Percentiles rank a stretch among this genome's conserved stretches.
These are phyloP conservation scores for Schizothorax lantsangensis DNA, from an alignment of 2,797 vertebrate genomes.

Conservation along the genomic window DNA sequence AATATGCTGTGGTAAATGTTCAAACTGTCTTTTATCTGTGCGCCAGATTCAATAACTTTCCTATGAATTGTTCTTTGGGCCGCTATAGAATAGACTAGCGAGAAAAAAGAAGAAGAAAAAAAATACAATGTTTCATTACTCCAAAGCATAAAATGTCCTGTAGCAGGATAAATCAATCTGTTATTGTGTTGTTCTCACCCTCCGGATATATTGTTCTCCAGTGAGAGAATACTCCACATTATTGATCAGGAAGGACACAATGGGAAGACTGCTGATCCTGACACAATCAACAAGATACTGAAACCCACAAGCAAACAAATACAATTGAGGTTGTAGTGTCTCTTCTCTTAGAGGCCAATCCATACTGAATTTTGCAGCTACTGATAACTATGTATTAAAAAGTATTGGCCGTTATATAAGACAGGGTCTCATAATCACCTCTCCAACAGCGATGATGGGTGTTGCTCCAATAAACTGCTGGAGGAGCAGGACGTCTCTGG, in stretches of 20 bases:
- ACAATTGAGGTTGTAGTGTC: not conserved
- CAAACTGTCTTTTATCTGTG: no score
- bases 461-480: conserved; percentile 84
- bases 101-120: not conserved
- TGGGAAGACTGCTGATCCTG: conserved; percentile 70
- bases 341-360: not conserved
- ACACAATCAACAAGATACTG: conserved; percentile 73
- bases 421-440: conserved; percentile 72
- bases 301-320: conserved; percentile 22
- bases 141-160: not conserved
- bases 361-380: not conserved
- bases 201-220: conserved; percentile 69
- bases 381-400: not conserved
- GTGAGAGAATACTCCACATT: conserved; percentile 69
- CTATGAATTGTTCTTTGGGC: no score
- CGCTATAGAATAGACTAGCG: not conserved
- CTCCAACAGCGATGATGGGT: conserved; percentile 76
- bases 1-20: no score
- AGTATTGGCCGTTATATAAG: not conserved
- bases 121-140: not conserved
- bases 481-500: conserved; percentile 75
- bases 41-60: no score
- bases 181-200: conserved; percentile 60
- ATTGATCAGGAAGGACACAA: conserved; percentile 70
- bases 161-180: not conserved